Evolutionary conservation across 2,888 invertebrate genomes (phyloP), one percentile per base, ranked within the genome.

Genomic region (Caenorhabditis sp.): DNA sequence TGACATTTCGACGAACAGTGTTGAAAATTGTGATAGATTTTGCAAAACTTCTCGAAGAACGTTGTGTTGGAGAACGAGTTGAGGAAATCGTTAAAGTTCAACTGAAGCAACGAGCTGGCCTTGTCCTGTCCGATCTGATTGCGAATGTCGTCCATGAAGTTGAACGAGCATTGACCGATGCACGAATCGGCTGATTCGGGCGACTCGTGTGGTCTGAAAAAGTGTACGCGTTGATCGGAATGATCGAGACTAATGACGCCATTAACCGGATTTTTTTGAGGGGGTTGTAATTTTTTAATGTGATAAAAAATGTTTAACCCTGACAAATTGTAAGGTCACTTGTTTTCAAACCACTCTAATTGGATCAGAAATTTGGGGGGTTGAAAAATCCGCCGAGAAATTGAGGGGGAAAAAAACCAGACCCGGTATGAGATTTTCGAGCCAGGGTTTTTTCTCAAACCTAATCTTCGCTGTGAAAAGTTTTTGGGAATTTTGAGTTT

Each of bases 1-100:
- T 81, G 79, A 58, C 86, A 86, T 65, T 81, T 79, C 4, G 83
- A 81, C 14, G 82, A 79, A 55, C 86, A 86, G 58, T 76, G 77
- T 66, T 86, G 85, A 78, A 86, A 86, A 21, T 74, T 67, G 69
- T 86, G 84, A 64, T 86, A 86, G 63, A 85, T 77, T 26, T 65
- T 71, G 82, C 84, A 86, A 66, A 86, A 86, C 37, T 75, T 80
- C 58, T 85, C 85, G 62, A 85, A 85, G 71, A 85, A 85, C 8
- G 83, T 81, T 14, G 78, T 79, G 60, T 85, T 85, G 2, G 83
- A 81, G 68, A 85, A 85, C 2, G 85, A 82, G 24, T 68, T 79
- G 19, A 85, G 77, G 59, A 86, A 84, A 53, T 86, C 86, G 69
- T 86, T 84, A 76, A 83, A 86, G 67, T 86, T 84, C 19, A 86